Percentiles rank a stretch among this genome's conserved stretches.
Evolutionary conservation across 2,888 invertebrate genomes (phyloP).

Genomic region (Ischnus inquisitorius): DNA sequence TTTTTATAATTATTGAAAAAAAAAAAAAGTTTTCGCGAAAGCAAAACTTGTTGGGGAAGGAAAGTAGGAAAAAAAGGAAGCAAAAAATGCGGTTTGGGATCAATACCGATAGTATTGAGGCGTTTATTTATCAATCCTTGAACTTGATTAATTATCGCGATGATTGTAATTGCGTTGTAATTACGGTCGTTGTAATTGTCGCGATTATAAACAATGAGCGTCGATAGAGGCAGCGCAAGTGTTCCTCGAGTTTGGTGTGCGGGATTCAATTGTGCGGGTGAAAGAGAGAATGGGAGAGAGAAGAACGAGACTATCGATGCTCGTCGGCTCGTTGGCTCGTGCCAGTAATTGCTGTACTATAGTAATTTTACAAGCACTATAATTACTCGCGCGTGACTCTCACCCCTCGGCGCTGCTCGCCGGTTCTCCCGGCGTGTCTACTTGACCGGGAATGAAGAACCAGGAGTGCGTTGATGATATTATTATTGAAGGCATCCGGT

Average conservation of each 20-base stretch:
- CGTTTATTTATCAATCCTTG: background rate
- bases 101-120: background rate
- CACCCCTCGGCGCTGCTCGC: slow-evolving; percentile 39
- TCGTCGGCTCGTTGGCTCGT: slow-evolving; percentile 59
- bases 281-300: slow-evolving; percentile 37
- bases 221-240: slow-evolving; percentile 12
- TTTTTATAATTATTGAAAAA: no score
- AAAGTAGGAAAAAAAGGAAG: no score
- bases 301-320: no score
- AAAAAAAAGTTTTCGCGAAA: no score
- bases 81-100: background rate
- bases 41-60: no score
- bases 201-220: slow-evolving; percentile 12
- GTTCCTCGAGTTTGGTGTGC: slow-evolving; percentile 3
- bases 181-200: background rate
- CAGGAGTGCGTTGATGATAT: slow-evolving; percentile 55
- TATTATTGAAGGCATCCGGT: slow-evolving; percentile 60
- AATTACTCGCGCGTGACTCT: slow-evolving; percentile 64
- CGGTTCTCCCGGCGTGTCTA: background rate
- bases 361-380: slow-evolving; percentile 62
- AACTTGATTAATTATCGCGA: slow-evolving; percentile 34
- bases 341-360: slow-evolving; percentile 60
- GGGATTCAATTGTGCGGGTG: slow-evolving; percentile 55
- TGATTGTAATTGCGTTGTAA: slow-evolving; percentile 46
- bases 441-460: background rate